phyloP scores from a whole-genome alignment of 2,797 vertebrate genomes.

The Peromyscus eremicus region DNA sequence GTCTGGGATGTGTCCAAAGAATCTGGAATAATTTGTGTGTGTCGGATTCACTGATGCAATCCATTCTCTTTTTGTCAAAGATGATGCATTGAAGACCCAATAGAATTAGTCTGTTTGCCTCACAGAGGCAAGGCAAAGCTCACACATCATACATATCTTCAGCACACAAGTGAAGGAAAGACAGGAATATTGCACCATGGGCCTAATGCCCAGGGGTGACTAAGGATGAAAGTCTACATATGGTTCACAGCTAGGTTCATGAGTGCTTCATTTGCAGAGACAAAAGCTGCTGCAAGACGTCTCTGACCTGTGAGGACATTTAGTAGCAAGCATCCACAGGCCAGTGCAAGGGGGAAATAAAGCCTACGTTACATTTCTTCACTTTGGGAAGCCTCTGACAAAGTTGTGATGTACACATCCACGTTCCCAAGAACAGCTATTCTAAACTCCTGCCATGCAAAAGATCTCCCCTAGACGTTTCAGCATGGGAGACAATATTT shows the following conservation, averaged over 20 bases:
- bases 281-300: background rate
- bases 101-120: background rate
- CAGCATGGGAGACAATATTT: background rate
- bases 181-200: background rate
- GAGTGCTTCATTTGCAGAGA: constrained; percentile 33
- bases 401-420: background rate
- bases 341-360: background rate
- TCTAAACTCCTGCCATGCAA: constrained; percentile 27
- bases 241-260: background rate
- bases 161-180: constrained; percentile 2
- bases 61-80: background rate
- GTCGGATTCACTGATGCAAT: constrained; percentile 27
- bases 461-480: constrained; percentile 44
- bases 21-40: background rate
- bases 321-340: background rate
- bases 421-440: background rate
- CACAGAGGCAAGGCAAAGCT: background rate
- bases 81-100: background rate
- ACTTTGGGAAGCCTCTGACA: background rate
- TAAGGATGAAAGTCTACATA: background rate
- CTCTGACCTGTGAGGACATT: constrained; percentile 43
- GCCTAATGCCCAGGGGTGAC: background rate
- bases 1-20: background rate
- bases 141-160: background rate
- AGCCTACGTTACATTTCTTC: constrained; percentile 37